Evolutionary conservation across 2,888 invertebrate genomes (phyloP).

Genomic region (Epinotia brunnichana): DNA sequence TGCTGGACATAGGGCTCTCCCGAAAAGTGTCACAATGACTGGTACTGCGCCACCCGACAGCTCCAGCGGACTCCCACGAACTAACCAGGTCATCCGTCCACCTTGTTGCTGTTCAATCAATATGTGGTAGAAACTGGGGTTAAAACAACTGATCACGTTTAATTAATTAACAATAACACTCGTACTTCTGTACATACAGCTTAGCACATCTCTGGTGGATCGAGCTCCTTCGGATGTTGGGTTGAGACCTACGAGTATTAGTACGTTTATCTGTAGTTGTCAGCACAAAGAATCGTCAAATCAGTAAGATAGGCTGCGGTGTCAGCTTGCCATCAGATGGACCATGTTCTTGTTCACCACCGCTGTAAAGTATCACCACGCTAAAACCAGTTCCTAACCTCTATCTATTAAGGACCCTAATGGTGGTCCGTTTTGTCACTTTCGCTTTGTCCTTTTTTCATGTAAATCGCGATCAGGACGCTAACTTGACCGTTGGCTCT

Average conservation of each 20-base stretch:
- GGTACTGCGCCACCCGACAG: too few species aligned
- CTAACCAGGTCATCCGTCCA: too few species aligned
- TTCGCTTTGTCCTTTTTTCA: conserved; percentile 39
- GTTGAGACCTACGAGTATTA: too few species aligned
- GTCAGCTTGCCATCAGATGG: too few species aligned
- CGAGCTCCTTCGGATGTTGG: too few species aligned
- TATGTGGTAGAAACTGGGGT: not conserved
- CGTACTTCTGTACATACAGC: too few species aligned
- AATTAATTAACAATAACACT: not conserved
- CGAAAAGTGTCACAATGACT: too few species aligned
- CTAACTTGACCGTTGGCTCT: conserved; percentile 26
- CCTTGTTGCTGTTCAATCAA: too few species aligned
- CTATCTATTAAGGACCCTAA: conserved; percentile 34
- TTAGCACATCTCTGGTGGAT: too few species aligned
- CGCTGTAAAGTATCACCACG: not conserved
- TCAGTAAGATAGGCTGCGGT: not conserved
- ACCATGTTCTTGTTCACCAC: not conserved
- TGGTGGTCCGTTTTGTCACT: conserved; percentile 28
- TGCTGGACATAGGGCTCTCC: too few species aligned
- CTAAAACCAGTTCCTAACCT: conserved; percentile 35
- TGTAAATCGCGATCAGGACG: conserved; percentile 35
- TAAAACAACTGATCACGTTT: not conserved
- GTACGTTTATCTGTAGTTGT: too few species aligned
- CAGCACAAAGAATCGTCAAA: not conserved
- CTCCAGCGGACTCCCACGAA: too few species aligned